These are phyloP conservation scores for Callochromis pleurospilus DNA, from an alignment of 2,113 vertebrate species.

Conservation along the genomic window DNA sequence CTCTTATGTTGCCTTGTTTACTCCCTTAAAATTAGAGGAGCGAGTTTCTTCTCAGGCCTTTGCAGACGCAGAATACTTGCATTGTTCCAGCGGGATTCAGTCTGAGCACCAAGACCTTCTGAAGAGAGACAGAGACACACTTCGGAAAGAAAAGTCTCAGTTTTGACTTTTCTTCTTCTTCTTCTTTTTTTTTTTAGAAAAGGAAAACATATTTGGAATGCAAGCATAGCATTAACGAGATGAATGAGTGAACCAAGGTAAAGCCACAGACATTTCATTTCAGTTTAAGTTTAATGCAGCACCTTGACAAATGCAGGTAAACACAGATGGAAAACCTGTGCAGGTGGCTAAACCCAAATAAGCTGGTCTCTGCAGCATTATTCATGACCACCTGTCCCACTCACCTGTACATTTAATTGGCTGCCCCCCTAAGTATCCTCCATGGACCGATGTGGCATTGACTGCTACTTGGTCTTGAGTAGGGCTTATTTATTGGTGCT, in stretches of 20 bases:
- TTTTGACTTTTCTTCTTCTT: not conserved
- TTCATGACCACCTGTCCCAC: slow-evolving; percentile 40
- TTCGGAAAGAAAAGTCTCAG: not conserved
- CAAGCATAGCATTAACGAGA: not conserved
- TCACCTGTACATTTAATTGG: slow-evolving; percentile 30
- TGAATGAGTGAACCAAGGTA: not conserved
- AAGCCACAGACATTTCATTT: not conserved
- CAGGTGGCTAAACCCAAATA: not conserved
- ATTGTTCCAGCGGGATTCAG: not conserved
- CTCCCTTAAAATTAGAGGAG: not conserved
- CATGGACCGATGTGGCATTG: not conserved
- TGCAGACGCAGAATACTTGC: not conserved
- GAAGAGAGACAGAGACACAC: not conserved
- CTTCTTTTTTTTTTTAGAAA: not conserved
- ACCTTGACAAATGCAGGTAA: not conserved
- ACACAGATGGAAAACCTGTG: not conserved
- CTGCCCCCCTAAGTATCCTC: slow-evolving; percentile 21
- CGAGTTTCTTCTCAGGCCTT: not conserved
- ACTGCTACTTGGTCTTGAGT: not conserved
- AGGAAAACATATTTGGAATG: not conserved
- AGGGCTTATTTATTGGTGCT: slow-evolving; percentile 41
- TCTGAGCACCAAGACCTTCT: not conserved
- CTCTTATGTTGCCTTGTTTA: not conserved
- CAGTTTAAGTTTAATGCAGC: not conserved
- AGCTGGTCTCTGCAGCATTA: not conserved